Evolutionary conservation across 2,113 vertebrate genomes (phyloP).

Genomic region (Lophotis ruficrista): DNA sequence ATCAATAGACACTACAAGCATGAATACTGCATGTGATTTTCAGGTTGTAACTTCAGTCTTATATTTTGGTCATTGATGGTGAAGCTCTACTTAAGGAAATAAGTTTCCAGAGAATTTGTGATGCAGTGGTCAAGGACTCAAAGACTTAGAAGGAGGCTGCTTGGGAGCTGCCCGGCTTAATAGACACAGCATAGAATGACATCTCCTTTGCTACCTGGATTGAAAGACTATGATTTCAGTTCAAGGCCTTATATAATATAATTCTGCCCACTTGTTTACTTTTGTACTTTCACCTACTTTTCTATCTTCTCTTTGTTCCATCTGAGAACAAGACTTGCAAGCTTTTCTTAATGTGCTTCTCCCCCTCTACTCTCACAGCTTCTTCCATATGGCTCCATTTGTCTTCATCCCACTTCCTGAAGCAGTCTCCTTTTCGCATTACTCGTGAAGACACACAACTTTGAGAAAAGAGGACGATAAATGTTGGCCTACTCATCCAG

Average conservation of each 20-base stretch:
- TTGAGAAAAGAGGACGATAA: neutral
- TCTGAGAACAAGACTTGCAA: neutral
- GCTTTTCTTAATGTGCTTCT: neutral
- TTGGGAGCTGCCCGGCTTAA: neutral
- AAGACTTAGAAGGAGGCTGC: neutral
- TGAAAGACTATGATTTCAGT: neutral
- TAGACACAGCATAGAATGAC: neutral
- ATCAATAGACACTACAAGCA: neutral
- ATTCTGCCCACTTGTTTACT: neutral
- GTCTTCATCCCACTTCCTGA: neutral
- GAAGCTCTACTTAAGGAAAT: neutral
- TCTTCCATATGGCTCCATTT: neutral
- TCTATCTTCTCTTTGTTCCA: neutral
- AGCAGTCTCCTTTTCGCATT: neutral
- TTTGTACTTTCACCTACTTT: neutral
- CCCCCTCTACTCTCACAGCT: neutral
- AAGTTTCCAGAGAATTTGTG: neutral
- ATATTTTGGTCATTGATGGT: neutral
- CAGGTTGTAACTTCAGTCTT: neutral
- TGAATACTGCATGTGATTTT: neutral
- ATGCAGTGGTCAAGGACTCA: neutral
- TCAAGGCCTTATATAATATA: neutral
- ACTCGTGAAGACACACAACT: neutral
- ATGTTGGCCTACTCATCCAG: neutral
- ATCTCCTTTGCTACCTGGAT: neutral